These are phyloP conservation scores for Labia minor DNA, from an alignment of 2,888 invertebrate genomes.

Conservation along the genomic window DNA sequence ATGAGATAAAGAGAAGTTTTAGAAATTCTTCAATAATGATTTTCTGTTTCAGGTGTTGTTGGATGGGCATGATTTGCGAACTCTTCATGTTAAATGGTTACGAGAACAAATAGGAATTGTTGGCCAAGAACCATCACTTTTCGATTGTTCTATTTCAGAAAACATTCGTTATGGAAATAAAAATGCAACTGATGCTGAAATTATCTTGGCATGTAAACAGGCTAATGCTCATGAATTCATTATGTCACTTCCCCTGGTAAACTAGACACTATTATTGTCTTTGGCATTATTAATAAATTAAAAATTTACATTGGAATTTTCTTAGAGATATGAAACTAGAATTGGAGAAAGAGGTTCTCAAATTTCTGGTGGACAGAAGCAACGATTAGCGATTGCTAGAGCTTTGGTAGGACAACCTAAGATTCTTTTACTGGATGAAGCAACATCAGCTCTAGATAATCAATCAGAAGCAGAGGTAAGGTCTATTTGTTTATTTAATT, in stretches of 20 bases:
- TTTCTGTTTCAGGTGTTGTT: constrained; percentile 48
- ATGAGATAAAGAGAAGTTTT: too few relatives aligned
- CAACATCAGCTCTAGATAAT: constrained; percentile 79
- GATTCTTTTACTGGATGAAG: constrained; percentile 72
- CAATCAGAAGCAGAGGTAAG: constrained; percentile 61
- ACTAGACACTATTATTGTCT: too few relatives aligned
- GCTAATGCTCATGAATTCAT: constrained; percentile 71
- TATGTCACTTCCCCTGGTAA: constrained; percentile 56
- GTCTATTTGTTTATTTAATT: too few relatives aligned
- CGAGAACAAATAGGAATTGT: constrained; percentile 72
- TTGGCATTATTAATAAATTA: too few relatives aligned
- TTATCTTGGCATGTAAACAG: constrained; percentile 57
- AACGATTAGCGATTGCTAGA: constrained; percentile 79
- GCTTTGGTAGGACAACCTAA: constrained; percentile 70
- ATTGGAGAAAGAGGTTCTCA: constrained; percentile 77
- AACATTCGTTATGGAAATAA: constrained; percentile 78
- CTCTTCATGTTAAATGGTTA: constrained; percentile 60
- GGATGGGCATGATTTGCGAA: constrained; percentile 51
- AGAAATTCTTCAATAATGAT: too few relatives aligned
- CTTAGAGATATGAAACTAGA: constrained; percentile 62
- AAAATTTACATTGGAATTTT: too few relatives aligned
- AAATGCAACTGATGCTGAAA: constrained; percentile 51
- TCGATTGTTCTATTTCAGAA: constrained; percentile 69
- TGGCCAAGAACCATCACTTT: constrained; percentile 78
- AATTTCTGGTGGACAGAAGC: constrained; percentile 80